Percentiles rank a stretch among this genome's conserved stretches.
Conservation (phyloP, 2,797 vertebrate genomes). For the Remorina albescens region DNA sequence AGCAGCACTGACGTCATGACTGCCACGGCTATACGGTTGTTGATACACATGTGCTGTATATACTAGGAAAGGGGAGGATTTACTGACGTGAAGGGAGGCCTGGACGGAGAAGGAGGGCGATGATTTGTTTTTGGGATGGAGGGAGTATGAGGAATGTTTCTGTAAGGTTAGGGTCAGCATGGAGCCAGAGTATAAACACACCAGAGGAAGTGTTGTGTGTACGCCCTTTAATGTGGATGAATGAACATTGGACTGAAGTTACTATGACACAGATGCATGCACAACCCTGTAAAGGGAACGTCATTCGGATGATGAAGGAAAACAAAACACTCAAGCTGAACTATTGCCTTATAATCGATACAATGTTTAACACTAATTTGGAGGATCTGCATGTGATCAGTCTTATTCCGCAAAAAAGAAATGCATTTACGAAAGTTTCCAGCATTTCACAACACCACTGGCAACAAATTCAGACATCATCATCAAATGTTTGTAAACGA, state of each 20-base stretch:
- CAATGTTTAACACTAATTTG: background rate
- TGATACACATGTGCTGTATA: background rate
- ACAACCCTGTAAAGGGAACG: background rate
- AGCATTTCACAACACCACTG: background rate
- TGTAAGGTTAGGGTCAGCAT: conserved; percentile 36
- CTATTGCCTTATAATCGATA: background rate
- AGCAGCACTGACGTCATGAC: conserved; percentile 22
- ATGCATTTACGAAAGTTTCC: background rate
- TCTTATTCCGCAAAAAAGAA: background rate
- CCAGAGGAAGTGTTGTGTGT: conserved; percentile 34
- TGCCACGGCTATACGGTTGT: conserved; percentile 5
- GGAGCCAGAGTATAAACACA: conserved; percentile 67
- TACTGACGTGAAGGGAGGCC: conserved; percentile 6
- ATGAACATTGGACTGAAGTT: conserved; percentile 49
- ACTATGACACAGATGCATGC: conserved; percentile 29
- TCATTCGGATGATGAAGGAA: background rate
- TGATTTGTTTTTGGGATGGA: conserved; percentile 49
- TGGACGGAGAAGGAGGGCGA: conserved; percentile 3
- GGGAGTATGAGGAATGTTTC: conserved; percentile 38
- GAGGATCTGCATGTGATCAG: background rate
- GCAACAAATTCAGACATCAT: background rate
- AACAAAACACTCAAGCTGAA: background rate
- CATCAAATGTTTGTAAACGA: no score
- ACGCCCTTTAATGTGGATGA: conserved; percentile 46
- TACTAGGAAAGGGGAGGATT: conserved; percentile 31